phyloP scores from a whole-genome alignment of 1,140 invertebrate species.

The Trichonephila inaurata region DNA sequence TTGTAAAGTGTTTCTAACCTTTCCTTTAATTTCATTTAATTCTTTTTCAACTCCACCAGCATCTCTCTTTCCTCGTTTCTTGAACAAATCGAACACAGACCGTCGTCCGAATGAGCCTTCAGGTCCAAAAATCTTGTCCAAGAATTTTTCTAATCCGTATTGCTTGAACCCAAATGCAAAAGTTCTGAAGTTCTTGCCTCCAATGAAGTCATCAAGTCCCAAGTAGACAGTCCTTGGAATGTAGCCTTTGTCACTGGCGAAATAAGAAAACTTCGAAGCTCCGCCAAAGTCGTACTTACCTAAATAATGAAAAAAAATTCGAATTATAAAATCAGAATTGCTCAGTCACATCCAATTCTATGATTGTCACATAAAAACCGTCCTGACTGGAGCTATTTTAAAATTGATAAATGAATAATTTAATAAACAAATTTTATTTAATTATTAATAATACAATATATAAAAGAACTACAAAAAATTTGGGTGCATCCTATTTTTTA shows the following conservation, averaged over 20 bases:
- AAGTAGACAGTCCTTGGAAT: slow-evolving; percentile 72
- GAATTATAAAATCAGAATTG: neutral
- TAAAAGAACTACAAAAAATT: neutral
- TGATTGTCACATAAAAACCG: too few relatives aligned
- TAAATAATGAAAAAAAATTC: slow-evolving; percentile 11
- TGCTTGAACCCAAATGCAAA: slow-evolving; percentile 55
- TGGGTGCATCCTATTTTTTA: too few relatives aligned
- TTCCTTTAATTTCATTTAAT: slow-evolving; percentile 73
- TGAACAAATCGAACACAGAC: slow-evolving; percentile 76
- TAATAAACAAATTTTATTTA: too few relatives aligned
- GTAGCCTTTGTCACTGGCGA: slow-evolving; percentile 74
- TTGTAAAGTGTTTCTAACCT: slow-evolving; percentile 26
- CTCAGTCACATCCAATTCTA: neutral
- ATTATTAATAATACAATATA: too few relatives aligned
- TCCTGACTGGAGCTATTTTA: too few relatives aligned
- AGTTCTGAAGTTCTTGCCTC: slow-evolving; percentile 63
- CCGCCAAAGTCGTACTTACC: slow-evolving; percentile 77
- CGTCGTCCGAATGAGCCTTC: slow-evolving; percentile 61
- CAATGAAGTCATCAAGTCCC: slow-evolving; percentile 66
- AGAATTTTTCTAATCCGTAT: slow-evolving; percentile 74
- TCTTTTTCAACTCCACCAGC: slow-evolving; percentile 65
- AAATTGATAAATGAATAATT: too few relatives aligned
- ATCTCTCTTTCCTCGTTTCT: slow-evolving; percentile 64
- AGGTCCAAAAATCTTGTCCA: slow-evolving; percentile 75
- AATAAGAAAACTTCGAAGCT: slow-evolving; percentile 64